These are phyloP conservation scores for Dicerorhinus sumatrensis DNA, from an alignment of 2,113 vertebrate species.

Conservation along the genomic window DNA sequence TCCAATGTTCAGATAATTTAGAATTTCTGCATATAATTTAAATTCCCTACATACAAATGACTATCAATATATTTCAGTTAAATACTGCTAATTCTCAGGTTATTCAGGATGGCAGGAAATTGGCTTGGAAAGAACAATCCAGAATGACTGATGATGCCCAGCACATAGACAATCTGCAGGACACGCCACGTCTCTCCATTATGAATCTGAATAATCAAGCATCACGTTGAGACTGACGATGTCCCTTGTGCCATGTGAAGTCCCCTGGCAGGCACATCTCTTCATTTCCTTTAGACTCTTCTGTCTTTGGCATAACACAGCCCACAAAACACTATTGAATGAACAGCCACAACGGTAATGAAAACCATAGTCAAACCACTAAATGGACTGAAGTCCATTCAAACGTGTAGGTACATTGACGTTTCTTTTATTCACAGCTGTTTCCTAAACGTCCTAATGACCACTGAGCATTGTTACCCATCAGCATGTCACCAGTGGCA, in stretches of 20 bases:
- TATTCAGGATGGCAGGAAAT: constrained; percentile 10
- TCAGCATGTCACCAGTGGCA: background rate
- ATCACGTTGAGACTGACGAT: constrained; percentile 38
- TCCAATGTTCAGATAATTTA: constrained; percentile 72
- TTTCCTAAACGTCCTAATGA: constrained; percentile 42
- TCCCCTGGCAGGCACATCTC: background rate
- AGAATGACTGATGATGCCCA: background rate
- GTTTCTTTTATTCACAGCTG: constrained; percentile 8
- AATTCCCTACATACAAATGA: constrained; percentile 37
- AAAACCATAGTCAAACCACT: constrained; percentile 46
- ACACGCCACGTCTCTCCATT: background rate
- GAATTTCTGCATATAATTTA: constrained; percentile 66
- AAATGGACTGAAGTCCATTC: background rate
- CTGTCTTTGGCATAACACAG: background rate
- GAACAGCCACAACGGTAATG: constrained; percentile 23
- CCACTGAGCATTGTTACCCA: background rate
- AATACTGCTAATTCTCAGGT: constrained; percentile 50
- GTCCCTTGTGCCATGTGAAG: background rate
- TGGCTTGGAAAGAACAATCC: background rate
- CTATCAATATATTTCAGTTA: constrained; percentile 53
- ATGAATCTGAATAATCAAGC: background rate
- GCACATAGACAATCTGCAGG: background rate
- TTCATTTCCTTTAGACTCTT: background rate
- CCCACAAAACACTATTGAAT: constrained; percentile 41
- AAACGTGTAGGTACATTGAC: background rate